Evolutionary conservation across 2,888 invertebrate species (phyloP), one percentile per base, ranked within the genome.

Genomic region (Neocrepidodera transversa): DNA sequence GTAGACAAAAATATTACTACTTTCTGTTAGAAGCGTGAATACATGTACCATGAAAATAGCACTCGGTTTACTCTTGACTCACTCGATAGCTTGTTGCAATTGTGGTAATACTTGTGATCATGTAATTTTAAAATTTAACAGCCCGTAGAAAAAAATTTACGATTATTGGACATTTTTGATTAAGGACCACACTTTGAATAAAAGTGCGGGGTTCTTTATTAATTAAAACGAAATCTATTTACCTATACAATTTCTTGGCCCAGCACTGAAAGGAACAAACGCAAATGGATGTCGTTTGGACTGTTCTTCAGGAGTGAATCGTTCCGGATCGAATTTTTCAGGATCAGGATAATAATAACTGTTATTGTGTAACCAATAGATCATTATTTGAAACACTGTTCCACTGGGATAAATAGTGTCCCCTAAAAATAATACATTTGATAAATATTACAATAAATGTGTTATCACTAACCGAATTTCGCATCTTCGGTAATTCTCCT

Each of bases 201-300:
- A n/a, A n/a, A n/a, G n/a, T n/a, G n/a, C n/a, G n/a, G n/a, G n/a
- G n/a, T n/a, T n/a, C n/a, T n/a, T n/a, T n/a, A n/a, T n/a, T n/a
- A n/a, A n/a, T n/a, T n/a, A n/a, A n/a, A n/a, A n/a, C n/a, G n/a
- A n/a, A n/a, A n/a, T n/a, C n/a, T n/a, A n/a, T n/a, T 30, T 78
- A 86, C 87, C 88, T 64, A 88, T 87, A 67, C 88, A 89, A 74
- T 88, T 88, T 18, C 88, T 81, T 0, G 85, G 84, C 1, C 88
- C 88, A 0, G 88, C 81, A 57, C 80, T 80, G 65, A 81, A 81
- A 1, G 81, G 80, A 54, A 88, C 82, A 70, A 84, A 89, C 0
- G 85, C 82, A 64, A 83, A 88, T 0, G 86, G 85, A 77, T 89
- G 87, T 23, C 87, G 79, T 17, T 76, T 74, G 1, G 69, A 58